Evolutionary conservation across 2,113 vertebrate species (phyloP).

Genomic region (Tetrao urogallus): DNA sequence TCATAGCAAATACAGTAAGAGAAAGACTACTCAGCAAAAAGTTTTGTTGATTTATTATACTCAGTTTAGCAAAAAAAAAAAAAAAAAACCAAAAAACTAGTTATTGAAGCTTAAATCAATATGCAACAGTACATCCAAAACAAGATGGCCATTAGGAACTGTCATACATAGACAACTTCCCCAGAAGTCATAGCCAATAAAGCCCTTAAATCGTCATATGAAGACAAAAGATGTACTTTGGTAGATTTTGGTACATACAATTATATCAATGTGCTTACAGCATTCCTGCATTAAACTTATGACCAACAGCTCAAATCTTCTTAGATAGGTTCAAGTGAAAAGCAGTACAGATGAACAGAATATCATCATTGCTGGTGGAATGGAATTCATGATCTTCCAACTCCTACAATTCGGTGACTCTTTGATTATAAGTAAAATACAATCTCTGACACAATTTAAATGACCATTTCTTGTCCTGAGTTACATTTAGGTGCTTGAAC

Average conservation of each 20-base stretch:
- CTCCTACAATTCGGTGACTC: too few species aligned
- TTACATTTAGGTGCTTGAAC: slow-evolving; percentile 60
- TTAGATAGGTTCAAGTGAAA: slow-evolving; percentile 14
- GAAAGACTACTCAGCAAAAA: neutral
- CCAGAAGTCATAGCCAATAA: neutral
- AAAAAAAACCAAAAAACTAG: neutral
- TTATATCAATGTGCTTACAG: neutral
- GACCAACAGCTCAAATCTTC: neutral
- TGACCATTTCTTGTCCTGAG: slow-evolving; percentile 53
- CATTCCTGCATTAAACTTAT: neutral
- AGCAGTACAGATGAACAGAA: slow-evolving; percentile 19
- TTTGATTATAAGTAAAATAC: slow-evolving; percentile 42
- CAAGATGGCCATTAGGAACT: neutral
- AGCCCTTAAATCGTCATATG: neutral
- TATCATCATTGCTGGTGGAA: neutral
- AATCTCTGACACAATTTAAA: slow-evolving; percentile 67
- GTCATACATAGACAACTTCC: neutral
- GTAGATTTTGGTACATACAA: neutral
- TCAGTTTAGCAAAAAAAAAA: neutral
- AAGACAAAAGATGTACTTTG: neutral
- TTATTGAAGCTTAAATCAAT: neutral
- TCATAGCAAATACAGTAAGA: neutral
- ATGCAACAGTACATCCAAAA: neutral
- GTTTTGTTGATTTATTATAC: neutral
- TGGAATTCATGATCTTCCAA: too few species aligned